Evolutionary conservation across 64 coral and sea anemone species (phyloP), one percentile per base, ranked within the genome.

Genomic region (Exaiptasia diaphana): DNA sequence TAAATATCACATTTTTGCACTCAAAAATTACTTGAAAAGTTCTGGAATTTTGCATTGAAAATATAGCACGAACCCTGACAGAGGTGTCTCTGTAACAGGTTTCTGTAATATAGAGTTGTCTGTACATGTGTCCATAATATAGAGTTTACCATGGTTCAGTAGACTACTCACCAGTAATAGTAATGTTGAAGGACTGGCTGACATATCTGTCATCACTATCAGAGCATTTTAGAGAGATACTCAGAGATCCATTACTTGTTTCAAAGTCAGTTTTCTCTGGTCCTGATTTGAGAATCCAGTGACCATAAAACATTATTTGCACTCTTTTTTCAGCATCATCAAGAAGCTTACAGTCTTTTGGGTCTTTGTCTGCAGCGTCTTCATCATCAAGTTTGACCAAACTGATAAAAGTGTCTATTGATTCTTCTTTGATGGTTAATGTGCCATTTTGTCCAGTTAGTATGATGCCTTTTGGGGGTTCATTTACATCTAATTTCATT

Each of bases 401-500:
- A 56, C 89, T 92, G 56, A 97, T 85, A 11, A 92, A 62, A 18
- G 55, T 27, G 56, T 79, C 61, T 13, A 39, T 73, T 63, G 88
- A 92, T 56, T 92, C 92, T 50, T 97, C 93, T 35, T 45, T 52
- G 0, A 97, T 17, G 15, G n/a, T 55, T 44, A 49, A 64, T 20
- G 77, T 69, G 5, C 41, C 69, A 23, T 40, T 24, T 0, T 37
- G 20, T 30, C 69, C 52, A 17, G 71, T 53, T 57, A 97, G 78
- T 25, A 36, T 77, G 34, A 97, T 73, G 38, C 88, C 75, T 5
- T 27, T 85, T 34, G 93, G 93, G 1, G 93, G 78, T 35, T 97
- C 93, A 81, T 97, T 97, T 39, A 84, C 71, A 72, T 97, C 93
- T 97, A 28, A 38, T 28, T 3, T 53, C 32, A n/a, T 29, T 3